A percentile compares a stretch with the other conserved stretches of the same genome.
These are phyloP conservation scores for Plagodis pulveraria DNA, from an alignment of 2,888 invertebrate species.

Conservation along the genomic window DNA sequence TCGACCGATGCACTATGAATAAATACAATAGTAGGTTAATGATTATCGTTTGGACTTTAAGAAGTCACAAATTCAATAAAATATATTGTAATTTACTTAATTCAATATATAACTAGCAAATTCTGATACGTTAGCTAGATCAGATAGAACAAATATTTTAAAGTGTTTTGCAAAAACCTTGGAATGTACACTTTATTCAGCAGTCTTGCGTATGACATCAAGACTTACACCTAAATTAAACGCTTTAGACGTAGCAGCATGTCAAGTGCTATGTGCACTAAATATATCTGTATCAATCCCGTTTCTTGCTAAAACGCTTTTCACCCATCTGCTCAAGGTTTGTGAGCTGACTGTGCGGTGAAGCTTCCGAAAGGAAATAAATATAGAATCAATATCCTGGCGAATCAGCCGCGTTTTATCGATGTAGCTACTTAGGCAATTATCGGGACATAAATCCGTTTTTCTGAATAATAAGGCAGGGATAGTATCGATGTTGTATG, in stretches of 20 bases:
- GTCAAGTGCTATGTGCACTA: neutral
- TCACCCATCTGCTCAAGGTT: neutral
- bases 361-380: no score
- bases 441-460: neutral
- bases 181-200: neutral
- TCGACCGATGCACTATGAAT: no score
- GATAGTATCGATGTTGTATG: neutral
- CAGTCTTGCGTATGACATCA: no score
- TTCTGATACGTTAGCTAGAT: neutral
- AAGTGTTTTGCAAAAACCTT: neutral
- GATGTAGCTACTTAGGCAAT: neutral
- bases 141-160: neutral
- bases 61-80: no score
- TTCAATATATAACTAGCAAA: neutral
- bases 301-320: neutral
- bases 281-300: neutral
- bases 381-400: no score
- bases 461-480: neutral
- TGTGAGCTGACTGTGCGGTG: neutral
- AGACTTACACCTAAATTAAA: neutral
- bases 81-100: neutral
- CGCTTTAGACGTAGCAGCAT: neutral
- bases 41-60: no score
- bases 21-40: no score
- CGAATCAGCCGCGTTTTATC: no score